Evolutionary conservation across 1,140 invertebrate species (phyloP).

Genomic region (Brachystomella parvula): DNA sequence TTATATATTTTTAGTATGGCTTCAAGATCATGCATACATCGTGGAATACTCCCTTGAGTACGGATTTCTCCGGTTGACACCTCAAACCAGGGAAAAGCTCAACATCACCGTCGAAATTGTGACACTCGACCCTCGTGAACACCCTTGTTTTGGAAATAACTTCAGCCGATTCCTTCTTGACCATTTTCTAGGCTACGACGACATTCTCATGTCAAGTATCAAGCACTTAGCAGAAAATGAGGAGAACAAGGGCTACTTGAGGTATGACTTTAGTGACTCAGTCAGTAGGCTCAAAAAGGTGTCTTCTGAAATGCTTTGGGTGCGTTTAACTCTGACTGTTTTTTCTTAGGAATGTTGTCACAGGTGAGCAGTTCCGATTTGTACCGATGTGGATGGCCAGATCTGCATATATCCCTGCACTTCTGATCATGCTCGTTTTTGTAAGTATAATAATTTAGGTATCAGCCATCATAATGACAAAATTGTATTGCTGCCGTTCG

Average conservation of each 20-base stretch:
- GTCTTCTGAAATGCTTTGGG: too few species aligned
- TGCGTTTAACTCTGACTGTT: too few species aligned
- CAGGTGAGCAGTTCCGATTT: conserved; percentile 97
- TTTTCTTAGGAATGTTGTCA: conserved; percentile 79
- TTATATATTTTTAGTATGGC: conserved; percentile 52
- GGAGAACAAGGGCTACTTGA: conserved; percentile 88
- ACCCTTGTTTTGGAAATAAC: conserved; percentile 86
- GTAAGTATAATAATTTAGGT: conserved; percentile 59
- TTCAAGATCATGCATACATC: conserved; percentile 82
- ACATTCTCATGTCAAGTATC: conserved; percentile 91
- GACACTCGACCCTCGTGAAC: conserved; percentile 74
- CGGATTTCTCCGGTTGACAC: conserved; percentile 84
- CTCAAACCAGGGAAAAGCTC: conserved; percentile 67
- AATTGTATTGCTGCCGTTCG: not conserved
- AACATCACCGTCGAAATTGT: conserved; percentile 91
- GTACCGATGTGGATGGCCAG: conserved; percentile 93
- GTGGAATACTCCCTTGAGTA: conserved; percentile 97
- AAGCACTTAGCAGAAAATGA: conserved; percentile 90
- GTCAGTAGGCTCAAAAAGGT: conserved; percentile 8
- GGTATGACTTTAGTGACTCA: too few species aligned
- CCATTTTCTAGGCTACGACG: conserved; percentile 91
- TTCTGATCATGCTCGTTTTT: conserved; percentile 96
- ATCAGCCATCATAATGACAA: not conserved
- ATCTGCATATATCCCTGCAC: conserved; percentile 83
- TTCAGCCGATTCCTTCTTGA: conserved; percentile 84